Conservation (phyloP, 2,113 vertebrate genomes). For the Lamprotornis superbus region DNA sequence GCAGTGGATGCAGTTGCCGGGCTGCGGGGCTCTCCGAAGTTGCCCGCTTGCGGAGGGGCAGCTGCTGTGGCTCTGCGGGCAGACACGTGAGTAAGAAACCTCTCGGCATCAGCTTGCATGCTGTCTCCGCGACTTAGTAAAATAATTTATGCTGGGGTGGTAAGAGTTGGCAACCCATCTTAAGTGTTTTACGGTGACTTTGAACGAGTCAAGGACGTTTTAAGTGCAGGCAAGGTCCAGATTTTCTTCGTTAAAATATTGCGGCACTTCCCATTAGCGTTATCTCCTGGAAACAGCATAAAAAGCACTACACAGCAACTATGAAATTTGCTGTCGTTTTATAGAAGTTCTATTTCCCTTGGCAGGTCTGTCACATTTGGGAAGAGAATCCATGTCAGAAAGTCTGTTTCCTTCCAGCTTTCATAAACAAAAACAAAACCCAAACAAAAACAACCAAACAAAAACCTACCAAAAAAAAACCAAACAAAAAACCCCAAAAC, state of each 20-base stretch:
- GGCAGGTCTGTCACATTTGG: background rate
- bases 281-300: background rate
- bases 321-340: constrained; percentile 18
- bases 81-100: constrained; percentile 79
- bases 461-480: background rate
- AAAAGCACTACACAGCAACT: background rate
- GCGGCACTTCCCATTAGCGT: background rate
- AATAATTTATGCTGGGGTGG: background rate
- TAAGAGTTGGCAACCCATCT: constrained; percentile 24
- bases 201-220: constrained; percentile 4
- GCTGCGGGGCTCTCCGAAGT: constrained; percentile 75
- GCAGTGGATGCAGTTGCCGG: constrained; percentile 78
- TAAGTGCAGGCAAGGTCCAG: constrained; percentile 15
- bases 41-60: constrained; percentile 79
- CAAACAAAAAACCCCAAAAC: background rate
- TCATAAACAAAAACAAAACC: background rate
- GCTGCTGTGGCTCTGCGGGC: constrained; percentile 79
- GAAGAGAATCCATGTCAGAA: background rate
- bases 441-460: background rate
- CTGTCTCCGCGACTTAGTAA: constrained; percentile 20
- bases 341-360: constrained; percentile 1
- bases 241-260: constrained; percentile 47
- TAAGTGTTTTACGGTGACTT: constrained; percentile 12
- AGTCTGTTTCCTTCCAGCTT: background rate
- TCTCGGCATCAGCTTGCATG: background rate